Conservation (phyloP, 2,113 vertebrate genomes). For the Malaclemys terrapin region DNA sequence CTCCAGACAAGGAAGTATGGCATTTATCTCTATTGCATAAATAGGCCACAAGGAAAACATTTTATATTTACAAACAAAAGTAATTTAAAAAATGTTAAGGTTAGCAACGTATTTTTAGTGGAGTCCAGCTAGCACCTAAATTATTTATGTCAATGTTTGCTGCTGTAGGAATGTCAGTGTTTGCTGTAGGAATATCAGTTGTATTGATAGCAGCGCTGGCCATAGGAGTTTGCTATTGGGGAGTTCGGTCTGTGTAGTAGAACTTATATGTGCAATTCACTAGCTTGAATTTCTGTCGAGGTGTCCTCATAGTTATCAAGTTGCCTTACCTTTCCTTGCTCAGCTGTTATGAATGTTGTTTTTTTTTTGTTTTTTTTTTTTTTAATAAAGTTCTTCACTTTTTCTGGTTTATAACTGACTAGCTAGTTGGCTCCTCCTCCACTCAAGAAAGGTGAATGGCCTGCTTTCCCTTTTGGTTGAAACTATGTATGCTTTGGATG, state of each 20-base stretch:
- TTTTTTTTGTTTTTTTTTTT: too few relatives aligned
- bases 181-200: not conserved
- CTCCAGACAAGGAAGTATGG: not conserved
- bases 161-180: accelerated
- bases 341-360: not conserved
- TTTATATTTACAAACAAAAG: conserved; percentile 15
- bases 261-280: accelerated
- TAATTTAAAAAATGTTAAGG: not conserved
- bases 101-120: not conserved
- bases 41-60: not conserved
- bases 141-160: accelerated
- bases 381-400: not conserved
- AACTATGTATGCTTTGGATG: not conserved
- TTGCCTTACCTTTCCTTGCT: not conserved
- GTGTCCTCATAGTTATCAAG: not conserved
- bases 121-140: not conserved
- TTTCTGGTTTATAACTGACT: not conserved
- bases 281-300: not conserved
- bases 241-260: not conserved
- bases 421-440: not conserved
- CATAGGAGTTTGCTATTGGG: not conserved
- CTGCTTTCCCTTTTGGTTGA: not conserved
- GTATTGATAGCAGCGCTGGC: not conserved
- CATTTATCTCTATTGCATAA: not conserved
- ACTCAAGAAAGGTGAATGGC: not conserved